phyloP scores from a whole-genome alignment of 1,140 invertebrate species.

The Watersipora subatra region DNA sequence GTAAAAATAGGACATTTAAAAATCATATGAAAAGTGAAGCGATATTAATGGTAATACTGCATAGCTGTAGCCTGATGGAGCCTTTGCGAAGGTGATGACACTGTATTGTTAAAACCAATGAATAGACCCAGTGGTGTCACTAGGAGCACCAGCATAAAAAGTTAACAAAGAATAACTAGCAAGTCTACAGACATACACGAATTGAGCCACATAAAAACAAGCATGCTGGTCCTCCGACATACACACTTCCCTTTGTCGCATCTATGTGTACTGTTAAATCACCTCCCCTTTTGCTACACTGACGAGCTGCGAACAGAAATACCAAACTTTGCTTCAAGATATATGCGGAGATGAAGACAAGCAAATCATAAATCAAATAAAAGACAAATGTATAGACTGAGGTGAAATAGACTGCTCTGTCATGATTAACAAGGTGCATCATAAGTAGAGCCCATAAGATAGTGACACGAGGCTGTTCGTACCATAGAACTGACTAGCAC shows the following conservation, averaged over 20 bases:
- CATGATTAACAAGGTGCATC: background rate
- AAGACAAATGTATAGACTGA: background rate
- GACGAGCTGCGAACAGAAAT: constrained; percentile 26
- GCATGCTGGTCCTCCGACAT: too few relatives aligned
- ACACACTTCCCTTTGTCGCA: background rate
- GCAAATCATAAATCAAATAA: background rate
- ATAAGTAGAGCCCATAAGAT: background rate
- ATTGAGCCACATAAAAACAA: too few relatives aligned
- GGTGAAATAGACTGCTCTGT: background rate
- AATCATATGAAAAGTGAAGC: too few relatives aligned
- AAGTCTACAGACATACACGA: too few relatives aligned
- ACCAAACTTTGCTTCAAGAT: background rate
- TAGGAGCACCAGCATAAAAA: too few relatives aligned
- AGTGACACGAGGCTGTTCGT: constrained; percentile 4
- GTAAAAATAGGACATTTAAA: too few relatives aligned
- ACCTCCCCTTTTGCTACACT: constrained; percentile 39
- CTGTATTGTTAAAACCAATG: too few relatives aligned
- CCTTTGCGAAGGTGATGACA: too few relatives aligned
- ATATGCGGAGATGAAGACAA: background rate
- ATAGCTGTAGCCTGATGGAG: too few relatives aligned
- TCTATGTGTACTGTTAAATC: constrained; percentile 22
- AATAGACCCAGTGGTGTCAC: too few relatives aligned
- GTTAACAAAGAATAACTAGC: too few relatives aligned
- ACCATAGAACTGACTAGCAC: constrained; percentile 26
- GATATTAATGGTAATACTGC: too few relatives aligned